Evolutionary conservation across 2,888 invertebrate species (phyloP).

Genomic region (Lycia hirtaria): DNA sequence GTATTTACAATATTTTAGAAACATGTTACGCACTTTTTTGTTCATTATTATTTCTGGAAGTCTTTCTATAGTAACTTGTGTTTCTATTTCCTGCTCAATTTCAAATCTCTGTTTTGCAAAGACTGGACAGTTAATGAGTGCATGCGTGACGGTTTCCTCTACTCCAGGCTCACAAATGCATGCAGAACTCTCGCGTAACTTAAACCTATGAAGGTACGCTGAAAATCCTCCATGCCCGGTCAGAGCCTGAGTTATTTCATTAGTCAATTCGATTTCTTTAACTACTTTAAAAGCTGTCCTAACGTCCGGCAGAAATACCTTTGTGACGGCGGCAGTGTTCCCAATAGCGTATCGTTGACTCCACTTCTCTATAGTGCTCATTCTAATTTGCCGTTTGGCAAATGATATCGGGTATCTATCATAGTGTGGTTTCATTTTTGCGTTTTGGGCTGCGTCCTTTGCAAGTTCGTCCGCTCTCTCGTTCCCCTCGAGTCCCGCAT

Average conservation of each 20-base stretch:
- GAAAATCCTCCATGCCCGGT: conserved; percentile 36
- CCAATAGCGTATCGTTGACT: no score
- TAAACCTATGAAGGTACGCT: conserved; percentile 29
- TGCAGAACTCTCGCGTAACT: conserved; percentile 28
- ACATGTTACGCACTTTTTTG: neutral
- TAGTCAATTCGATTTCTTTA: neutral
- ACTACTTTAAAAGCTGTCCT: conserved; percentile 6
- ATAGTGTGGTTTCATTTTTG: no score
- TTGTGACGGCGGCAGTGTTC: conserved; percentile 18
- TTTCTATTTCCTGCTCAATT: neutral
- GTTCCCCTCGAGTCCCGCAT: conserved; percentile 35
- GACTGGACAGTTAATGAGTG: conserved; percentile 15
- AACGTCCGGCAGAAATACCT: conserved; percentile 31
- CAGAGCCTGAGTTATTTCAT: conserved; percentile 6
- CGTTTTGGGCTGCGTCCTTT: no score
- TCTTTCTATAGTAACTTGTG: neutral
- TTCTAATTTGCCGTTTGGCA: conserved; percentile 24
- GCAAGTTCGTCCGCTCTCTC: conserved; percentile 34
- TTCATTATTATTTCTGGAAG: neutral
- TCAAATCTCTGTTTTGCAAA: neutral
- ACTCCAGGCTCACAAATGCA: conserved; percentile 28
- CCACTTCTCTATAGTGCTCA: conserved; percentile 26
- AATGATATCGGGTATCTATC: no score
- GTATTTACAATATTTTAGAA: neutral
- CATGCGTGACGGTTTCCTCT: conserved; percentile 6